Evolutionary conservation across 2,888 invertebrate species (phyloP).

Genomic region (Lasius fuliginosus): DNA sequence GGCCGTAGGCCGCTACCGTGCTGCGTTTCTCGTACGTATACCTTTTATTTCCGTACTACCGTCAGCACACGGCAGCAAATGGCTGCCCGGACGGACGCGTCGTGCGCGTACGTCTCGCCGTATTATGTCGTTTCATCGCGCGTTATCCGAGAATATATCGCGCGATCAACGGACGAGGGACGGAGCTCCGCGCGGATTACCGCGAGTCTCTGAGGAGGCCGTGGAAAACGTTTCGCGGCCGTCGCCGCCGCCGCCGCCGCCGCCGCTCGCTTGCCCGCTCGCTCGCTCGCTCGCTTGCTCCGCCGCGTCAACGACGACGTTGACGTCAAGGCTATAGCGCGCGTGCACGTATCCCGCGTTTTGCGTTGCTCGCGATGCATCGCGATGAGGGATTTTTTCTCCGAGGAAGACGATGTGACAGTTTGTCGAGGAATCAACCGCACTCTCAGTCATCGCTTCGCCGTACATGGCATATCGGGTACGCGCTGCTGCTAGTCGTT

Average conservation of each 20-base stretch:
- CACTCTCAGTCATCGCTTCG: conserved; percentile 75
- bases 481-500: conserved; percentile 56
- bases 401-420: background rate
- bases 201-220: background rate
- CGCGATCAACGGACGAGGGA: conserved; percentile 42
- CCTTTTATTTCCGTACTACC: conserved; percentile 82
- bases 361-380: conserved; percentile 68
- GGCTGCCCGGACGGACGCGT: conserved; percentile 81
- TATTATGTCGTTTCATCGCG: conserved; percentile 45
- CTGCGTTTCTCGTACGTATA: conserved; percentile 78
- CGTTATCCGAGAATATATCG: conserved; percentile 43
- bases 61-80: conserved; percentile 81
- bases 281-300: background rate
- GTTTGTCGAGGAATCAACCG: conserved; percentile 59
- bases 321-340: conserved; percentile 70
- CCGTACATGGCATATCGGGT: conserved; percentile 51
- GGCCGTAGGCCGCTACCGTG: conserved; percentile 75
- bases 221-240: conserved; percentile 6
- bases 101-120: conserved; percentile 67
- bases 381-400: background rate
- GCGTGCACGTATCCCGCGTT: conserved; percentile 69
- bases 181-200: conserved; percentile 3
- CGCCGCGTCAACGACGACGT: conserved; percentile 34
- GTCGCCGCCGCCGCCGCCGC: conserved; percentile 8
- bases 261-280: conserved; percentile 1